Evolutionary conservation across 2,113 vertebrate species (phyloP).

Genomic region (Benitochromis conjunctus): DNA sequence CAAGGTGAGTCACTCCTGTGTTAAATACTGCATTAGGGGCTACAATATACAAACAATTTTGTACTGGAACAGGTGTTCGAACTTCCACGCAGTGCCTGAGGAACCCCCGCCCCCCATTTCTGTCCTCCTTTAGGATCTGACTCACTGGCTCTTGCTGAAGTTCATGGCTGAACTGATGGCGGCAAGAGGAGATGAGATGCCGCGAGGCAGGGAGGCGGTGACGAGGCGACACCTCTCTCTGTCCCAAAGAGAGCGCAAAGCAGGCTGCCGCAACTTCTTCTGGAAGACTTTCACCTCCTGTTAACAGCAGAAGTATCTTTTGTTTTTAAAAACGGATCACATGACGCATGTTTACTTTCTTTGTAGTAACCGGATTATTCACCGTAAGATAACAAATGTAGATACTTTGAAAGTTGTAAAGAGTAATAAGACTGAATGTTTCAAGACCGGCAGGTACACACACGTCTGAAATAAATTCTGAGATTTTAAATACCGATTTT

Average conservation of each 20-base stretch:
- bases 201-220: slow-evolving; percentile 22
- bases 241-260: slow-evolving; percentile 70
- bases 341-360: neutral
- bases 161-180: slow-evolving; percentile 50
- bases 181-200: neutral
- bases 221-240: slow-evolving; percentile 61
- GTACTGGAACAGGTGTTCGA: neutral
- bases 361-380: neutral
- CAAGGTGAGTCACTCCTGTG: slow-evolving; percentile 47
- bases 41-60: neutral
- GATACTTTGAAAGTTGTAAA: neutral
- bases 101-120: neutral
- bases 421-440: neutral
- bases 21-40: neutral
- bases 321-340: neutral
- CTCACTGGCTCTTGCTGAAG: slow-evolving; percentile 52
- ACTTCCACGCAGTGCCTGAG: neutral
- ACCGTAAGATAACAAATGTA: neutral
- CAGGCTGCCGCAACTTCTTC: slow-evolving; percentile 79
- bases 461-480: neutral
- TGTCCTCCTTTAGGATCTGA: slow-evolving; percentile 48
- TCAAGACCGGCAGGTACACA: neutral
- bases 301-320: slow-evolving; percentile 19
- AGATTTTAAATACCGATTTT: neutral
- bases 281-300: slow-evolving; percentile 83